Evolutionary conservation across 2,888 invertebrate species (phyloP), one percentile per base, ranked within the genome.

Genomic region (Homarus gammarus): DNA sequence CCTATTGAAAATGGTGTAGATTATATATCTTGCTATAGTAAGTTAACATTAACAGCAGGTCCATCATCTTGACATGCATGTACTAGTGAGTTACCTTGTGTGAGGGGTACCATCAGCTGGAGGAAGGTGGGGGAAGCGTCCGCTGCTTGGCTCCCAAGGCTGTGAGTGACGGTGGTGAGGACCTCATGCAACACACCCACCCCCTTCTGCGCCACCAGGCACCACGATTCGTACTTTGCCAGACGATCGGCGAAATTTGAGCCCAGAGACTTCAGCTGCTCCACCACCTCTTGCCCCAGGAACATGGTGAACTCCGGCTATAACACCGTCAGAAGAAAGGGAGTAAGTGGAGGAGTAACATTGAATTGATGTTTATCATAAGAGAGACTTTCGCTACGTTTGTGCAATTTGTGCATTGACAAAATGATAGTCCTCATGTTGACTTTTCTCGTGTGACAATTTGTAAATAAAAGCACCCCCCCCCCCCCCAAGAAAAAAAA

Each of bases 251-350:
- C 77, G 78, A 83, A 89, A 2, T 84, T 27, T 5, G 88, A 89
- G n/a, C 89, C 89, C 22, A 85, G 44, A 44, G 31, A 27, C 31
- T 49, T 56, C 27, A 89, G 73, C 8, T 79, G 51, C 51, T 73
- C 70, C 49, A 79, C 40, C 61, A 85, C 75, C 27, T 79, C 61
- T 5, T 33, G 36, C 12, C 81, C 73, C 33, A 89, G 73, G 75
- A 36, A 83, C 70, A 44, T 33, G 12, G 85, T 85, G 84, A 89
- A 89, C 44, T 89, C 89, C 22, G 89, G 89, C 89, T 89, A 44
- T 27, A 36, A 44, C 18, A 31, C 36, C 3, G 73, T 22, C 33
- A 61, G 3, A 36, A 31, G 40, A 15, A 56, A 10, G 40, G 22
- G n/a, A n/a, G n/a, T n/a, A n/a, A n/a, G n/a, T n/a, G n/a, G n/a